These are phyloP conservation scores for Ciconia nigra DNA, from an alignment of 2,797 vertebrate genomes.

Conservation along the genomic window DNA sequence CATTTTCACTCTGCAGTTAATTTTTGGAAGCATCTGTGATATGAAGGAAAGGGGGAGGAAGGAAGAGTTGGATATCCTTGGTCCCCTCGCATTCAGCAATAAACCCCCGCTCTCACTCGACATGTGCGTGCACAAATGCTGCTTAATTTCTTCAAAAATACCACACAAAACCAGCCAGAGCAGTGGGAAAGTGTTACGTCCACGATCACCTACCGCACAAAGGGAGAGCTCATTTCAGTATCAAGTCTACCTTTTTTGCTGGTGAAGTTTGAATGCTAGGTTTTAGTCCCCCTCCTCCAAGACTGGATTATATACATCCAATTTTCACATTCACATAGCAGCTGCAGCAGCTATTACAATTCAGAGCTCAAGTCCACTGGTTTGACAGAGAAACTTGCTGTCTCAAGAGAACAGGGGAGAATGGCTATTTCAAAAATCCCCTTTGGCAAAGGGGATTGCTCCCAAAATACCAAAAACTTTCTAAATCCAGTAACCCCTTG, in stretches of 20 bases:
- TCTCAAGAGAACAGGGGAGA: neutral
- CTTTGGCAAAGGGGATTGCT: neutral
- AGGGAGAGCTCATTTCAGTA: neutral
- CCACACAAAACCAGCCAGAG: neutral
- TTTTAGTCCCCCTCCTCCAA: neutral
- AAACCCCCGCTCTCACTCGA: neutral
- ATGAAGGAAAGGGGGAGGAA: neutral
- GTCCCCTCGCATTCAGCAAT: neutral
- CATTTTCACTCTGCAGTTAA: neutral
- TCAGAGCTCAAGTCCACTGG: neutral
- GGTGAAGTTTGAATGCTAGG: neutral
- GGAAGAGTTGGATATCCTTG: neutral
- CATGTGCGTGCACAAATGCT: neutral
- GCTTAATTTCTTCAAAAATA: neutral
- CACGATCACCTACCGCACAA: fast-evolving
- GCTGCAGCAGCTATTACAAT: neutral
- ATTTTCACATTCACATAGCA: neutral
- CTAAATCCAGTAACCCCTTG: neutral
- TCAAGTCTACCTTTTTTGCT: neutral
- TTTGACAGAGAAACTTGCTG: neutral
- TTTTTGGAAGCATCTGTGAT: neutral
- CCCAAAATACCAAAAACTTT: neutral
- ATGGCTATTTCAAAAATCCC: neutral
- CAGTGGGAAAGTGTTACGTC: fast-evolving
- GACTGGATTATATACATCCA: neutral